Percentiles rank a stretch among this genome's conserved stretches.
Evolutionary conservation across 2,888 invertebrate genomes (phyloP).

Genomic region (Andrena camellia): DNA sequence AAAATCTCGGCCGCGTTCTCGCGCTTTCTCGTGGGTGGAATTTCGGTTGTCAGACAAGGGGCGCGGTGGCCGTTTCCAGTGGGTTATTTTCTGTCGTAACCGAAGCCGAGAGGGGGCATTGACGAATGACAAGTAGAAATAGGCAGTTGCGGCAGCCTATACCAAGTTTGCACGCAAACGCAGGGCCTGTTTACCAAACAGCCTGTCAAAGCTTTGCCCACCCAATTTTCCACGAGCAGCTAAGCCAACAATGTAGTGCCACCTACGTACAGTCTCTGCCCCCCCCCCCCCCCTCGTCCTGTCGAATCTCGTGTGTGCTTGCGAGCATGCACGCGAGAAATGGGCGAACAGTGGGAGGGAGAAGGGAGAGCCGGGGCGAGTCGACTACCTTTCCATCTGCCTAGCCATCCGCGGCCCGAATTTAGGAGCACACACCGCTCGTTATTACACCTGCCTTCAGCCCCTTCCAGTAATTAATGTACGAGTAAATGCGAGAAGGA

Average conservation of each 20-base stretch:
- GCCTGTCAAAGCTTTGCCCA: constrained; percentile 77
- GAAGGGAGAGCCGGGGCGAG: constrained; percentile 3
- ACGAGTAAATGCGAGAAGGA: constrained; percentile 53
- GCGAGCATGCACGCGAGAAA: constrained; percentile 43
- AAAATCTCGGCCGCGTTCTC: constrained; percentile 18
- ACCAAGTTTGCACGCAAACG: constrained; percentile 69
- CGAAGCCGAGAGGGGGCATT: constrained; percentile 57
- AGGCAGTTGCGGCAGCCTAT: constrained; percentile 49
- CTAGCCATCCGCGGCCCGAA: constrained; percentile 51
- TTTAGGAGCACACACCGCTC: constrained; percentile 51
- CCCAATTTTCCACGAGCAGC: constrained; percentile 76
- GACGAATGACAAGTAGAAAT: constrained; percentile 64
- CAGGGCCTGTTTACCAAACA: constrained; percentile 75
- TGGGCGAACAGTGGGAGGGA: neutral
- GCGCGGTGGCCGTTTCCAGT: constrained; percentile 24
- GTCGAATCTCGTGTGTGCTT: constrained; percentile 33
- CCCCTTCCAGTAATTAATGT: constrained; percentile 60
- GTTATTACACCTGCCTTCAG: constrained; percentile 60
- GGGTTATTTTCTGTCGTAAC: constrained; percentile 62
- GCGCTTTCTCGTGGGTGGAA: neutral
- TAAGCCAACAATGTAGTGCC: constrained; percentile 74
- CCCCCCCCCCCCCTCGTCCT: neutral
- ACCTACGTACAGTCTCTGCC: constrained; percentile 49
- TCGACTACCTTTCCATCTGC: constrained; percentile 48
- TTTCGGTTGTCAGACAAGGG: constrained; percentile 2